phyloP scores from a whole-genome alignment of 1,140 invertebrate species.

The Heliothis virescens region DNA sequence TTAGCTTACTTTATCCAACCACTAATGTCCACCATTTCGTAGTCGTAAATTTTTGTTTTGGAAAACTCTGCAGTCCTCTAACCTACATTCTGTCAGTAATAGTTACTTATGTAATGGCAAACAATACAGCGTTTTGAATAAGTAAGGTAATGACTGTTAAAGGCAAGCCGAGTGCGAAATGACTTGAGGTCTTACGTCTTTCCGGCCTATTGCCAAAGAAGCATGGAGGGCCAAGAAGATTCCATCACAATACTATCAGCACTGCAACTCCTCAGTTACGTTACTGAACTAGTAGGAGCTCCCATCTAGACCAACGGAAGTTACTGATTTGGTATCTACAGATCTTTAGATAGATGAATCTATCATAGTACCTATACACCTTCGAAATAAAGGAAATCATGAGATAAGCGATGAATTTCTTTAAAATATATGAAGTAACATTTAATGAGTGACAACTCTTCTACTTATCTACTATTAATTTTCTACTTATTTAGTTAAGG shows the following conservation, averaged over 20 bases:
- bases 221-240: background rate
- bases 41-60: constrained; percentile 20
- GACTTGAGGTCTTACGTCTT: constrained; percentile 29
- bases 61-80: constrained; percentile 29
- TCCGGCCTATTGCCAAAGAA: constrained; percentile 26
- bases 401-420: too few relatives aligned
- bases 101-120: constrained; percentile 31
- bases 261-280: too few relatives aligned
- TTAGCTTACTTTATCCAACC: constrained; percentile 38
- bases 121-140: constrained; percentile 32
- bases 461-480: too few relatives aligned
- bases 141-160: constrained; percentile 37
- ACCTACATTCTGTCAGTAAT: constrained; percentile 39
- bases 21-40: constrained; percentile 42
- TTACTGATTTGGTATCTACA: too few relatives aligned
- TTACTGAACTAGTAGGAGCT: too few relatives aligned
- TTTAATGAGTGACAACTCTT: too few relatives aligned
- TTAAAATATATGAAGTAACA: too few relatives aligned
- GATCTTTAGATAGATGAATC: too few relatives aligned
- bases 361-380: too few relatives aligned
- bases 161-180: constrained; percentile 13
- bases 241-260: background rate
- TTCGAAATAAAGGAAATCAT: too few relatives aligned
- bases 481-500: too few relatives aligned
- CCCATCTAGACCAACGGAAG: too few relatives aligned